Evolutionary conservation across 2,113 vertebrate species (phyloP).

Genomic region (Australoheros scitulus): DNA sequence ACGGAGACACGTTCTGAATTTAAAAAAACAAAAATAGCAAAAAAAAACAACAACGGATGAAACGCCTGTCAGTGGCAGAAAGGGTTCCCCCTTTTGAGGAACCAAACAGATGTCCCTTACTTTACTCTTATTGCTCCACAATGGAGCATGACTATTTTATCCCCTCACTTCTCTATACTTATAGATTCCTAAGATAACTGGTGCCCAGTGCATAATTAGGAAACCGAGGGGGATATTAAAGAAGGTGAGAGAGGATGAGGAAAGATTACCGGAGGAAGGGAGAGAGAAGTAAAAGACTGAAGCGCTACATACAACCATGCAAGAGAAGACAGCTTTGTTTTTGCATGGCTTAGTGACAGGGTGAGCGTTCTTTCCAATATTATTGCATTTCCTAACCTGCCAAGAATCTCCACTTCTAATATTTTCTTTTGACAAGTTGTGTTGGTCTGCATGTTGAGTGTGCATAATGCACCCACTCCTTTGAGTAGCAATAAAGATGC

Average conservation of each 20-base stretch:
- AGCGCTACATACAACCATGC: background rate
- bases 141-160: background rate
- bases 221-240: background rate
- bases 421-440: background rate
- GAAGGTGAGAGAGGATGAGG: background rate
- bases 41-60: background rate
- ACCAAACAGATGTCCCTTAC: conserved; percentile 8
- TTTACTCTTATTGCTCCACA: conserved; percentile 18
- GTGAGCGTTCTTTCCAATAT: background rate
- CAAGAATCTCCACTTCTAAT: background rate
- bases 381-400: background rate
- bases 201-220: background rate
- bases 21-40: background rate
- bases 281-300: background rate
- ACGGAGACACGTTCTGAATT: conserved; percentile 7
- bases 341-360: background rate
- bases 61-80: conserved; percentile 2
- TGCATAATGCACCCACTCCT: background rate
- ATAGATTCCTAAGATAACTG: background rate
- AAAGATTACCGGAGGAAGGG: background rate
- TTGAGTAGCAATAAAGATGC: conserved; percentile 58
- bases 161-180: background rate
- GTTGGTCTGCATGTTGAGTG: background rate
- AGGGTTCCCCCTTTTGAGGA: conserved; percentile 16
- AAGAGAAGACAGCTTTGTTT: background rate